A percentile compares a stretch with the other conserved stretches of the same genome.
phyloP scores from a whole-genome alignment of 2,113 vertebrate species.

The Megaceryle torquata region DNA sequence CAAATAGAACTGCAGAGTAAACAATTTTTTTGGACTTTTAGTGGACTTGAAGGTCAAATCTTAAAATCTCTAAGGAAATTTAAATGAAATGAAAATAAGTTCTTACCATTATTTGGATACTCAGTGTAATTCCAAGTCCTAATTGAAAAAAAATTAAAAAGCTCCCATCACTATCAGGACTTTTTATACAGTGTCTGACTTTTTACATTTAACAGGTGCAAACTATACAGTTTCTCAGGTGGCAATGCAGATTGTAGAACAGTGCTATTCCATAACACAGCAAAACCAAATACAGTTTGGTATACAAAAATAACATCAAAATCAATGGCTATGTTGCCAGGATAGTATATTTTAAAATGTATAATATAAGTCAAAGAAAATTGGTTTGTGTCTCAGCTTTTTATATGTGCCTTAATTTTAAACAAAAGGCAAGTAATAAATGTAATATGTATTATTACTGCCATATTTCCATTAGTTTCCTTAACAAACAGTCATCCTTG shows the following conservation, averaged over 20 bases:
- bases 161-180: background rate
- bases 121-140: background rate
- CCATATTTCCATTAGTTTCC: background rate
- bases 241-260: background rate
- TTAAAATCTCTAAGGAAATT: slow-evolving; percentile 22
- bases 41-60: background rate
- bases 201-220: background rate
- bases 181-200: background rate
- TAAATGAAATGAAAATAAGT: background rate
- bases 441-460: background rate
- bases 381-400: background rate
- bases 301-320: background rate
- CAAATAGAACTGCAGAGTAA: background rate
- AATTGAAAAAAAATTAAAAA: background rate
- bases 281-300: background rate
- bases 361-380: background rate
- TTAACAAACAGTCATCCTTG: background rate
- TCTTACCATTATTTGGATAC: background rate
- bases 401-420: background rate
- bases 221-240: background rate
- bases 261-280: background rate
- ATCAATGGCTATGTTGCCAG: background rate
- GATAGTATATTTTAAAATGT: background rate
- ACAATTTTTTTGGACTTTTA: background rate
- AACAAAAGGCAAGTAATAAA: background rate